Base-by-base conservation (phyloP, 1,140 invertebrate species). In the Oncopeltus fasciatus region DNA sequence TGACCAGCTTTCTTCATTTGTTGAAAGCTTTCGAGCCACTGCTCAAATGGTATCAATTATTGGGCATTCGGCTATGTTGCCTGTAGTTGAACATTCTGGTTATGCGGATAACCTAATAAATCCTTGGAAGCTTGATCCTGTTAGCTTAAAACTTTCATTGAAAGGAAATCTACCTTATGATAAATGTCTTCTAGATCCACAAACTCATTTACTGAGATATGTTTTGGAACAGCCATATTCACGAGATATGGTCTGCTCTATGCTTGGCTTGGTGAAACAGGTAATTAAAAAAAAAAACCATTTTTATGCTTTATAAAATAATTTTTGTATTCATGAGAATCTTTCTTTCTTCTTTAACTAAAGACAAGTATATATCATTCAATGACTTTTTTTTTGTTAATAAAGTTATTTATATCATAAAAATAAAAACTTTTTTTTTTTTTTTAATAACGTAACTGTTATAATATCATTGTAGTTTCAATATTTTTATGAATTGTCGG, bases 21-120 rank as follows among this genome's bases (percentile, higher is more conserved):
- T 96, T 12, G 88, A 94, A 70, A 91, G 90, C 76, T 97, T 96
- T 72, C 80, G 89, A 63, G 82, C 85, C 20, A 88, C 88, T 58
- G 92, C 93, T 0, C 92, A 96, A 78, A 96, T 97, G 88, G 89
- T 96, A 0, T 88, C 92, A 0, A 90, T 96, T 46, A 85, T 92
- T 68, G 91, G 91, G 0, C 85, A 92, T 67, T 83, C 88, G 4
- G 84, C 87, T 68, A 89, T 97, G 83, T 73, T 95, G 20, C 94
- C 95, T 5, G 88, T 98, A 21, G 92, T 97, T 2, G 93, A 96
- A 67, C 86, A 92, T 70, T 94, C 92, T 53, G 88, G 88, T 16
- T 90, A 90, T 70, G 86, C 87, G 0, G 88, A 90, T 73, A 86
- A 89, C 69, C 76, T 89, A n/a, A 83, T 90, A 26, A 90, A 90